Evolutionary conservation across 2,888 invertebrate genomes (phyloP), one percentile per base, ranked within the genome.

Genomic region (Polyploca ridens): DNA sequence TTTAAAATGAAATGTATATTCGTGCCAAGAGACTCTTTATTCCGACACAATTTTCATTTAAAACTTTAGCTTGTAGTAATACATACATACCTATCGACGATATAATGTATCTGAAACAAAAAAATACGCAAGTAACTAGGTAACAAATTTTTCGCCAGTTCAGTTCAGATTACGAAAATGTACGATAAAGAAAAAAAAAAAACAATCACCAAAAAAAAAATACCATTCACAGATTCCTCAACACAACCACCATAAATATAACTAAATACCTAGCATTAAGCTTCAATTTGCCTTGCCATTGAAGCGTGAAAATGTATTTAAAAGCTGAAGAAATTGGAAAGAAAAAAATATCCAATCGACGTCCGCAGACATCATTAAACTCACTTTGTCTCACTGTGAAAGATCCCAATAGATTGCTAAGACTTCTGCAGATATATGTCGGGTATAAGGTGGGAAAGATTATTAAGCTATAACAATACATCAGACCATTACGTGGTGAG

Each of bases 401-500:
- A 68, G 63, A 68, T 66, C 66, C 69, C 67, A 66, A 72, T 77
- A 69, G 71, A 66, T 70, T 63, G 35, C 44, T 58, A 38, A 64
- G 49, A 66, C 58, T 64, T 62, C 62, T 66, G 65, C 44, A 35
- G 33, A 63, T 57, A 63, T 63, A 58, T 57, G n/a, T 16, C 65
- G 35, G 44, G 63, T 59, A 64, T 69, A 68, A 74, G 82, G 77
- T 82, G 77, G 79, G 79, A 80, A 78, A 84, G 83, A 86, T 90
- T 89, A 89, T 88, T 85, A 86, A 90, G 84, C 84, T 85, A 85
- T 87, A 84, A 88, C 87, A 81, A 90, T 92, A 90, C 81, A 89
- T 92, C 88, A 91, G 79, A 68, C 84, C 82, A 87, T 91, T 90
- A 91, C 81, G 72, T 78, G 84, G 73, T 72, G 86, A 87, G 86